Evolutionary conservation across 2,113 vertebrate genomes (phyloP).

Genomic region (Misgurnus mizolepis): DNA sequence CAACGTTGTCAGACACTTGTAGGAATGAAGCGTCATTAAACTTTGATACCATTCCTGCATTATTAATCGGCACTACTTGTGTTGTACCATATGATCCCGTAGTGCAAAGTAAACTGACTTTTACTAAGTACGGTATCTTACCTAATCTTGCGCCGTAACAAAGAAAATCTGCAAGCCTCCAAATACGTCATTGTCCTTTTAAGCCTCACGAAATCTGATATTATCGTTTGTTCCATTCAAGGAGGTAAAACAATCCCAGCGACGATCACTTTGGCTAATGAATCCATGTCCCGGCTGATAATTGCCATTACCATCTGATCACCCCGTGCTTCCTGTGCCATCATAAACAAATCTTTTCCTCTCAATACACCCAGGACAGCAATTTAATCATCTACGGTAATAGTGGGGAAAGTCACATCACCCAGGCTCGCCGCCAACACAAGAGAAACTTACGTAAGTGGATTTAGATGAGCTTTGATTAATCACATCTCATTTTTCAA

Average conservation of each 20-base stretch:
- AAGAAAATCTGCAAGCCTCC: not conserved
- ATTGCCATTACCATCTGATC: conserved; percentile 17
- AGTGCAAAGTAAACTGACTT: conserved; percentile 1
- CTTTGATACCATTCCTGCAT: conserved; percentile 32
- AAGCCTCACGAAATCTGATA: not conserved
- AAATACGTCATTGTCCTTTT: not conserved
- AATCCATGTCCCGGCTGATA: conserved; percentile 7
- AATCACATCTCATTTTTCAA: conserved; percentile 35
- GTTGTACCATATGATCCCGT: not conserved
- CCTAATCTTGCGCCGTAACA: not conserved
- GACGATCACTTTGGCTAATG: conserved; percentile 28
- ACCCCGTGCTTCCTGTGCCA: not conserved
- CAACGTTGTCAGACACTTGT: conserved; percentile 13
- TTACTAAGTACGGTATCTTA: not conserved
- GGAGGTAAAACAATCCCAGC: not conserved
- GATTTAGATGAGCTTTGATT: conserved; percentile 40
- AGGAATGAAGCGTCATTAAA: conserved; percentile 33
- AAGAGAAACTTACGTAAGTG: conserved; percentile 18
- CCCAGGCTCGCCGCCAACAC: not conserved
- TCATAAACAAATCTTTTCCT: conserved; percentile 23
- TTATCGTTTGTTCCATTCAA: conserved; percentile 6
- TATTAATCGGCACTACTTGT: conserved; percentile 21
- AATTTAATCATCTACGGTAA: conserved; percentile 12
- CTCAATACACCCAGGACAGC: not conserved
- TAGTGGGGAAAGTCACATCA: conserved; percentile 7